phyloP scores from a whole-genome alignment of 2,113 vertebrate species.

The Saguinus imperator region DNA sequence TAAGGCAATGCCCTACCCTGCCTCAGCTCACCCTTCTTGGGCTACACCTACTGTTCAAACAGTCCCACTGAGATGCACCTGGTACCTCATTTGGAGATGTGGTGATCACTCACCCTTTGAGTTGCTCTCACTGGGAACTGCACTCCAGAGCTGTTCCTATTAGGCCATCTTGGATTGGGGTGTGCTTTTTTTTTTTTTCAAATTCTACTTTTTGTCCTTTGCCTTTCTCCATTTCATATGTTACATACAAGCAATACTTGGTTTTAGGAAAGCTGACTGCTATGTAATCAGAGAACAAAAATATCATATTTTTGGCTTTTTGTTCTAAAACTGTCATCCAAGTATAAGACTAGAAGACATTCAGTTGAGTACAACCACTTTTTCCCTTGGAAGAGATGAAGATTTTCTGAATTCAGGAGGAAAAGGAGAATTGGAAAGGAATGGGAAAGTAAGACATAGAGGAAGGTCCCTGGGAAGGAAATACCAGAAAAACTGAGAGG shows the following conservation, averaged over 20 bases:
- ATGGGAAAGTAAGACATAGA: not conserved
- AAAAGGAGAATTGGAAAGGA: not conserved
- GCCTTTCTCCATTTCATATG: not conserved
- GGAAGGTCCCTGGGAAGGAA: not conserved
- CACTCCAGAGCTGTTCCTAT: no score
- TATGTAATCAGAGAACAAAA: not conserved
- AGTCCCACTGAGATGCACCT: no score
- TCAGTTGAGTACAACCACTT: not conserved
- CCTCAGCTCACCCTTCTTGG: no score
- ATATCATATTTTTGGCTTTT: not conserved
- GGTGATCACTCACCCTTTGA: no score
- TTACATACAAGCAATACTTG: not conserved
- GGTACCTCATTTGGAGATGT: no score
- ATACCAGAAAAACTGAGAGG: not conserved
- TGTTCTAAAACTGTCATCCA: not conserved
- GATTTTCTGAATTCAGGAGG: not conserved
- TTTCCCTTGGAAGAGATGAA: not conserved
- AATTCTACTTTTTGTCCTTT: not conserved
- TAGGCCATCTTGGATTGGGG: no score
- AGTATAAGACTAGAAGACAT: not conserved
- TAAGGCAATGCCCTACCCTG: no score
- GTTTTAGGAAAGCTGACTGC: not conserved
- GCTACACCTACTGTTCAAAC: no score
- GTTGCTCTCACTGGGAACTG: no score
- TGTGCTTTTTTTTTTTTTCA: not conserved